A percentile compares a stretch with the other conserved stretches of the same genome.
These are phyloP conservation scores for Semotilus atromaculatus DNA, from an alignment of 2,797 vertebrate species.

Conservation along the genomic window DNA sequence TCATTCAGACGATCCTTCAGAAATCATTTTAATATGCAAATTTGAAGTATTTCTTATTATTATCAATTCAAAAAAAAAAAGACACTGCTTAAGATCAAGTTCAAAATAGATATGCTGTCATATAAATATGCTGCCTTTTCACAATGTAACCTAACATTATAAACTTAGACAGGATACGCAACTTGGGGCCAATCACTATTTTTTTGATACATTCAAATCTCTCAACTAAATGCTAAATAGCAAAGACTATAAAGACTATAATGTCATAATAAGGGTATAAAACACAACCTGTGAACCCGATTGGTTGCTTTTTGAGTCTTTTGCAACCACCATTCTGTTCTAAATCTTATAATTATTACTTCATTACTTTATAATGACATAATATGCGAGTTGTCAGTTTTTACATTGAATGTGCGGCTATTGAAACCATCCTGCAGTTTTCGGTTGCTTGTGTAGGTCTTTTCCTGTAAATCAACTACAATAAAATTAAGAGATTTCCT, in stretches of 20 bases:
- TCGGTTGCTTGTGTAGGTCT: neutral
- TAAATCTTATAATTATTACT: neutral
- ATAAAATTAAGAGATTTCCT: neutral
- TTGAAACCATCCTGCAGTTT: neutral
- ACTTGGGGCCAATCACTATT: neutral
- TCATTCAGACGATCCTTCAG: neutral
- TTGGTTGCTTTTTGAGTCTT: neutral
- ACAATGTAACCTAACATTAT: neutral
- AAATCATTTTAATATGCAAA: neutral
- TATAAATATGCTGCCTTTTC: neutral
- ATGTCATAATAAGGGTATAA: neutral
- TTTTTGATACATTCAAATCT: neutral
- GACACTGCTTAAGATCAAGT: no score
- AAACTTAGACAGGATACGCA: neutral
- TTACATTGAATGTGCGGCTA: neutral
- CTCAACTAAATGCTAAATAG: neutral
- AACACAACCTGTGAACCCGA: neutral
- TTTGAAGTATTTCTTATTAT: neutral
- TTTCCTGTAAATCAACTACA: slow-evolving; percentile 13
- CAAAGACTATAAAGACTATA: neutral
- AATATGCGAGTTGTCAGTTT: neutral
- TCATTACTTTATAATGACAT: neutral
- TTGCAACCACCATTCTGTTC: neutral
- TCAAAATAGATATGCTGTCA: neutral
- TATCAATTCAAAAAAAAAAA: no score